These are phyloP conservation scores for Reinhardtius hippoglossoides DNA, from an alignment of 2,113 vertebrate genomes.

Conservation along the genomic window DNA sequence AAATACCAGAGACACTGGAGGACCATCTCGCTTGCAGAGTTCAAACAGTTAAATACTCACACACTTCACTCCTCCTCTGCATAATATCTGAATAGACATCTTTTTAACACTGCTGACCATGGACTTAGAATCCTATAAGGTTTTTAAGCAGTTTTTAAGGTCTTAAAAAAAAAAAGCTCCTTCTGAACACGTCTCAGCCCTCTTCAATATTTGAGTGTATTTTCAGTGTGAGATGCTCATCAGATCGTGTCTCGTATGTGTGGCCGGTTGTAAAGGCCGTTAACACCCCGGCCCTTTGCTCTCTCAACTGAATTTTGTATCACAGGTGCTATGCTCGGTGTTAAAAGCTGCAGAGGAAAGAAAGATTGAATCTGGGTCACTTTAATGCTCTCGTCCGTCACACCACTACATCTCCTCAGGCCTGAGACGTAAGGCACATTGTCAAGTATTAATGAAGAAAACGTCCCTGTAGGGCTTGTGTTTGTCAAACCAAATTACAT, in stretches of 20 bases:
- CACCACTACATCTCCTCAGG: slow-evolving; percentile 70
- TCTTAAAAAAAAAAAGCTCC: slow-evolving; percentile 14
- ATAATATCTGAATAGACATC: background rate
- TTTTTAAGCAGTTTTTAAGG: slow-evolving; percentile 6
- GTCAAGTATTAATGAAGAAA: slow-evolving; percentile 86
- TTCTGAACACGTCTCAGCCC: background rate
- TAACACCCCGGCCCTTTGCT: slow-evolving; percentile 57
- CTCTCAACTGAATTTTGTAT: slow-evolving; percentile 73
- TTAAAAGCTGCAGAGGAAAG: slow-evolving; percentile 77
- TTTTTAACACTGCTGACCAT: background rate
- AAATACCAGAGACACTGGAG: no score
- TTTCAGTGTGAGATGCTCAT: slow-evolving; percentile 49
- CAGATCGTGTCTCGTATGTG: slow-evolving; percentile 34
- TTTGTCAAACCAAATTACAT: slow-evolving; percentile 85
- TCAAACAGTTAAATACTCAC: background rate
- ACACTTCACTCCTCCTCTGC: background rate
- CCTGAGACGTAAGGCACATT: slow-evolving; percentile 74
- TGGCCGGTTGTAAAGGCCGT: slow-evolving; percentile 58
- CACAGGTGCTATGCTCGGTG: slow-evolving; percentile 72
- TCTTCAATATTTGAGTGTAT: slow-evolving; percentile 61
- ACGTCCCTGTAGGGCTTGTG: slow-evolving; percentile 75
- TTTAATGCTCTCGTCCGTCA: slow-evolving; percentile 76
- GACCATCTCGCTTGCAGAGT: no score
- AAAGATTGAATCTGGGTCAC: slow-evolving; percentile 84
- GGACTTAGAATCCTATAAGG: background rate